These are phyloP conservation scores for Andricus quercusramuli DNA, from an alignment of 2,888 invertebrate genomes.

Conservation along the genomic window DNA sequence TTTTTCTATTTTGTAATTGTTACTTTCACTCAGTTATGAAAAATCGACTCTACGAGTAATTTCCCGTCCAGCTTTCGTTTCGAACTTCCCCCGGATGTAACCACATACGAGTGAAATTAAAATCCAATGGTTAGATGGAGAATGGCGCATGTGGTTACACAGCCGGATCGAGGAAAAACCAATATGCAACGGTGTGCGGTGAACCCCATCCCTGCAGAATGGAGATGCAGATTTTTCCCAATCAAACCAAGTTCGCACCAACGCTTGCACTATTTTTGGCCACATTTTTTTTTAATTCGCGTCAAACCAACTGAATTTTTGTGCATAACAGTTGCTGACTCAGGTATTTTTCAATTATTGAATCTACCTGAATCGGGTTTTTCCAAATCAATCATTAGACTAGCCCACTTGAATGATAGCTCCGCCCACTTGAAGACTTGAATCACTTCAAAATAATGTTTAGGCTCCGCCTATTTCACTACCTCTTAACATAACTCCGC, in stretches of 20 bases:
- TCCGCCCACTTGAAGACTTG: no score
- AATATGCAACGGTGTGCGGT: slow-evolving; percentile 47
- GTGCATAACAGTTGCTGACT: not conserved
- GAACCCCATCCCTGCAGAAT: slow-evolving; percentile 45
- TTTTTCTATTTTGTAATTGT: not conserved
- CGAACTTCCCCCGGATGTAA: not conserved
- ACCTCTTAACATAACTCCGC: no score
- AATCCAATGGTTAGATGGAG: slow-evolving; percentile 54
- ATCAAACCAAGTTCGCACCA: slow-evolving; percentile 50
- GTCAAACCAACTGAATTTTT: slow-evolving; percentile 9
- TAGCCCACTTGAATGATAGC: no score
- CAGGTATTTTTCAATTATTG: not conserved
- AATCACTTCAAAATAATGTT: no score
- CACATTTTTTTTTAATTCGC: slow-evolving; percentile 23
- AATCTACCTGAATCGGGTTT: no score
- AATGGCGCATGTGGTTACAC: slow-evolving; percentile 50
- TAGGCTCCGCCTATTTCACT: no score
- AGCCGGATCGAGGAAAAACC: slow-evolving; percentile 43
- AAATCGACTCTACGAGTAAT: not conserved
- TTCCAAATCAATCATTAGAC: no score
- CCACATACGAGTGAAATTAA: slow-evolving; percentile 51
- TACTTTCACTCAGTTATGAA: not conserved
- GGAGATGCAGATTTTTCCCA: slow-evolving; percentile 43
- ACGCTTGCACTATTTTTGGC: slow-evolving; percentile 18
- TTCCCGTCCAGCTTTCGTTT: not conserved